Percentiles rank a stretch among this genome's conserved stretches.
Conservation (phyloP, 1,140 invertebrate species). For the Contarinia nasturtii region DNA sequence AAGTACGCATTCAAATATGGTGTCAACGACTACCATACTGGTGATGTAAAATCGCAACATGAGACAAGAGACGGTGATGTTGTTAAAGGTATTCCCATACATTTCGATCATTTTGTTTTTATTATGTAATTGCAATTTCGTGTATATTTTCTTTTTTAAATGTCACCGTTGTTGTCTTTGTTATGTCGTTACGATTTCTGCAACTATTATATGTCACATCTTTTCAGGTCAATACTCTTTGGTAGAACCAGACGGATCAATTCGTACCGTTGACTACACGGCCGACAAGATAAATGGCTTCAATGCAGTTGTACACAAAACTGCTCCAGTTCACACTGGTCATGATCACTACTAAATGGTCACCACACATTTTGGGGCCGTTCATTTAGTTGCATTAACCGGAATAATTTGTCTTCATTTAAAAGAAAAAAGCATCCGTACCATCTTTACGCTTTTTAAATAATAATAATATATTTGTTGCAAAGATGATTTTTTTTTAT, state of each 20-base stretch:
- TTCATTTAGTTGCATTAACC: neutral
- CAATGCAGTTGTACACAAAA: slow-evolving; percentile 42
- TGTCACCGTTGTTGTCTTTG: neutral
- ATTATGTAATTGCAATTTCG: neutral
- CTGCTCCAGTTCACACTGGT: slow-evolving; percentile 27
- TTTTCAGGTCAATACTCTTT: slow-evolving; percentile 24
- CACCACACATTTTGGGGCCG: neutral
- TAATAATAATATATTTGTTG: too few species aligned
- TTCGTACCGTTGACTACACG: slow-evolving; percentile 30
- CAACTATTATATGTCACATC: neutral
- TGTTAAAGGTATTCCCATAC: slow-evolving; percentile 21
- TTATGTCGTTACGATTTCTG: too few species aligned
- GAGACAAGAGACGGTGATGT: slow-evolving; percentile 31
- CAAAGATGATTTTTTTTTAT: too few species aligned
- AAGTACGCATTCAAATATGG: slow-evolving; percentile 32
- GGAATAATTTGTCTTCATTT: neutral
- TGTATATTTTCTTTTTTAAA: neutral
- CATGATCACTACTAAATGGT: neutral
- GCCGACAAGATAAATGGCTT: slow-evolving; percentile 29
- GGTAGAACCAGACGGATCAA: slow-evolving; percentile 32
- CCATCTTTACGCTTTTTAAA: neutral
- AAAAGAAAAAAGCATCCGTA: neutral
- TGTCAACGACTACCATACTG: slow-evolving; percentile 30
- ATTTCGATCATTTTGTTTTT: too few species aligned
- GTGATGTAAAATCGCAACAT: slow-evolving; percentile 31